Evolutionary conservation across 2,113 vertebrate species (phyloP).

Genomic region (Spizaetus ornatus): DNA sequence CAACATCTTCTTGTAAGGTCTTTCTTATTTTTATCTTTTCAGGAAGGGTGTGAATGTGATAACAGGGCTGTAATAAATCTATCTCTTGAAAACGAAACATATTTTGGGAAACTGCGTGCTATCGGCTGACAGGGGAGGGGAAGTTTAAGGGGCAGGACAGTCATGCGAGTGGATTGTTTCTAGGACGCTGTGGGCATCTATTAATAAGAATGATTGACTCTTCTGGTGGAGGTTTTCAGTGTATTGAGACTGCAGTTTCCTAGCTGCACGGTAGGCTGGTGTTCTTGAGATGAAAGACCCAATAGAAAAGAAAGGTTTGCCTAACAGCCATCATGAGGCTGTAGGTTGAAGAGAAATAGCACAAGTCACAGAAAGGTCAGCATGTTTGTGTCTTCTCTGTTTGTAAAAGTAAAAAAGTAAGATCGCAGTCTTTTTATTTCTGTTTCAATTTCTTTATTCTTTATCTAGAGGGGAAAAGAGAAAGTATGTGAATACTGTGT

Average conservation of each 20-base stretch:
- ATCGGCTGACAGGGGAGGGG: neutral
- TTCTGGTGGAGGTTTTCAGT: neutral
- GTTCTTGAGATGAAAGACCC: neutral
- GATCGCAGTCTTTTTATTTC: neutral
- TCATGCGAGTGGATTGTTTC: neutral
- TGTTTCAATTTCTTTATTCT: neutral
- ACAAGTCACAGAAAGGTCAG: neutral
- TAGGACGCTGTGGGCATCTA: neutral
- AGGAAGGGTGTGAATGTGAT: constrained; percentile 61
- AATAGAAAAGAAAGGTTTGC: neutral
- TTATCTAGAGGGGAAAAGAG: neutral
- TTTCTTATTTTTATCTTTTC: constrained; percentile 78
- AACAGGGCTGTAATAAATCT: constrained; percentile 71
- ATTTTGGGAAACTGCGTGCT: constrained; percentile 9
- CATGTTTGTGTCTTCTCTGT: neutral
- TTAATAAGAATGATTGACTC: constrained; percentile 4
- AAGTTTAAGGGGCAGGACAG: neutral
- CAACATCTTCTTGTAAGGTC: constrained; percentile 73
- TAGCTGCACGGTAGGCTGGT: neutral
- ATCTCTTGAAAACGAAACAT: constrained; percentile 42
- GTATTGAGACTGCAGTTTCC: neutral
- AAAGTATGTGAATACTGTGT: neutral
- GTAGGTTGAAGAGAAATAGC: neutral
- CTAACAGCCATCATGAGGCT: neutral
- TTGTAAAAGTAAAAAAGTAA: neutral